These are phyloP conservation scores for Osmoderma eremita DNA, from an alignment of 2,888 invertebrate genomes.

Conservation along the genomic window DNA sequence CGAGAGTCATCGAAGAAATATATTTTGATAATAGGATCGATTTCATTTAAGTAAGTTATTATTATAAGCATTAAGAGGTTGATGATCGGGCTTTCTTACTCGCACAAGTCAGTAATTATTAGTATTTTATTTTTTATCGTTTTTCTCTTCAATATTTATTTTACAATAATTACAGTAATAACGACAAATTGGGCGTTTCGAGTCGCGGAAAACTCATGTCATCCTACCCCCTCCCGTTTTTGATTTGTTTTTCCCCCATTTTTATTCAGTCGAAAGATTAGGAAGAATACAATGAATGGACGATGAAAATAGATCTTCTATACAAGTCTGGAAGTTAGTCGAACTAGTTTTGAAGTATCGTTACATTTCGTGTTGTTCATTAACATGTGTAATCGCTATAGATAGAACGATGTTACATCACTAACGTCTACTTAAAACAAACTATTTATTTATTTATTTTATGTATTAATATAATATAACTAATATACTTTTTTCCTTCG, in stretches of 20 bases:
- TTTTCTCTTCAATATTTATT: conserved; percentile 15
- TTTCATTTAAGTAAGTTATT: background rate
- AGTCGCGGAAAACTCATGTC: too few relatives aligned
- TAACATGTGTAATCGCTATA: background rate
- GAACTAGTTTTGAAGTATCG: too few relatives aligned
- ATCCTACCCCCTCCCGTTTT: too few relatives aligned
- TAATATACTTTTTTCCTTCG: background rate
- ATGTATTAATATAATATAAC: conserved; percentile 8
- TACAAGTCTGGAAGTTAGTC: too few relatives aligned
- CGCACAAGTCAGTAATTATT: conserved; percentile 10
- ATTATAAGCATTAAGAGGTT: background rate
- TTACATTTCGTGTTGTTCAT: background rate
- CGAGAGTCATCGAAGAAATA: too few relatives aligned
- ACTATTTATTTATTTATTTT: conserved; percentile 11
- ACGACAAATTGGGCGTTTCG: conserved; percentile 7
- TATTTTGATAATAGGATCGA: background rate
- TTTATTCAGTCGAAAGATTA: background rate
- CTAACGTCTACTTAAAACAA: conserved; percentile 23
- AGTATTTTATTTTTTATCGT: conserved; percentile 11
- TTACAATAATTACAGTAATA: conserved; percentile 37
- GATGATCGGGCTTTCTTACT: background rate
- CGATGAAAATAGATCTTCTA: too few relatives aligned
- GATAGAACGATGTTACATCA: conserved; percentile 7
- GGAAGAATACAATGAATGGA: too few relatives aligned
- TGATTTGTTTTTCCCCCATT: background rate